These are phyloP conservation scores for Sterrhoptilus dennistouni DNA, from an alignment of 2,113 vertebrate species.

Conservation along the genomic window DNA sequence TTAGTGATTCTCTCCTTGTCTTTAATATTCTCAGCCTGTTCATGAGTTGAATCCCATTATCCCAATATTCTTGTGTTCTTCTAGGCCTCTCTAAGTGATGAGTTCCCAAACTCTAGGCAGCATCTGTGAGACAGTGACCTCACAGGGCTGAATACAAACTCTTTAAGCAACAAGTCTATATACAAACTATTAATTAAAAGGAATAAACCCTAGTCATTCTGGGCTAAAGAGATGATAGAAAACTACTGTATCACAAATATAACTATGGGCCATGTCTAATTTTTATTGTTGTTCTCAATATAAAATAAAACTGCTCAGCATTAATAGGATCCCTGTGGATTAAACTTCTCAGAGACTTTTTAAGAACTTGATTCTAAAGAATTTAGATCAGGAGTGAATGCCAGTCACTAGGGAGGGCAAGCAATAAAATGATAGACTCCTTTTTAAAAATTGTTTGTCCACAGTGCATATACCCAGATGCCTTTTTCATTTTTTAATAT, in stretches of 20 bases:
- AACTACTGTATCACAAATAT: background rate
- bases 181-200: background rate
- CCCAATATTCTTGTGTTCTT: background rate
- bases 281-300: background rate
- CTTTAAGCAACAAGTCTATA: background rate
- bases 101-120: background rate
- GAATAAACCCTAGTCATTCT: background rate
- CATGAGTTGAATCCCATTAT: background rate
- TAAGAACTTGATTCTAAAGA: background rate
- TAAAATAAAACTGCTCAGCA: background rate
- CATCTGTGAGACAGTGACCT: background rate
- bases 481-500: background rate
- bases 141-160: background rate
- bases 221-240: background rate
- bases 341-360: background rate
- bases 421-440: background rate
- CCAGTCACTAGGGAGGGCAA: background rate
- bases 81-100: background rate
- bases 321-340: slow-evolving; percentile 3
- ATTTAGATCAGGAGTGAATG: background rate
- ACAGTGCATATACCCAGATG: background rate
- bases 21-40: background rate
- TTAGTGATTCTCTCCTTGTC: background rate
- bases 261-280: background rate
- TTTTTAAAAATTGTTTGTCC: background rate